Evolutionary conservation across 2,888 invertebrate species (phyloP).

Genomic region (Eudemis profundana): DNA sequence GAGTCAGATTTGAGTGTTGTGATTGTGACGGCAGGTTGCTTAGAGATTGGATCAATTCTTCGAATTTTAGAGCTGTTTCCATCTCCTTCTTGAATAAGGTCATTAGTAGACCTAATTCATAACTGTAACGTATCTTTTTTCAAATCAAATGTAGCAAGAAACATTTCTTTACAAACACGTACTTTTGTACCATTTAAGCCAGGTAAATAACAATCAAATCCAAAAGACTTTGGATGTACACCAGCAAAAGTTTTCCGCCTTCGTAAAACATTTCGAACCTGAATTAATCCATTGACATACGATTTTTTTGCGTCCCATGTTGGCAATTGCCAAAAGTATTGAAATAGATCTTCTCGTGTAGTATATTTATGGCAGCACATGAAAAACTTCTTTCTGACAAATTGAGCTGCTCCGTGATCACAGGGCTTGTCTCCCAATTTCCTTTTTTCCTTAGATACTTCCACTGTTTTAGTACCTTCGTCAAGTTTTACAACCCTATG

Average conservation of each 20-base stretch:
- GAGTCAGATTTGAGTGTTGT: conserved; percentile 1
- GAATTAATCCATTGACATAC: conserved; percentile 3
- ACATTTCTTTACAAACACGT: conserved; percentile 1
- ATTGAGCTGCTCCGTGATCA: no score
- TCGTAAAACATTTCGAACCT: conserved; percentile 4
- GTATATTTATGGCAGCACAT: no score
- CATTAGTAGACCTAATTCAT: neutral
- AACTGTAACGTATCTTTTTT: conserved; percentile 4
- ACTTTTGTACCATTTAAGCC: neutral
- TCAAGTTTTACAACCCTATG: no score
- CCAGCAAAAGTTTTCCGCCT: neutral
- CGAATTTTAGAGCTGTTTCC: neutral
- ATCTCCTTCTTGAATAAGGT: neutral
- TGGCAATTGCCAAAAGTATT: neutral
- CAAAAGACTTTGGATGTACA: conserved; percentile 3
- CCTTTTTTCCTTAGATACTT: no score
- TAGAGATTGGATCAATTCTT: neutral
- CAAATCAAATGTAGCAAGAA: conserved; percentile 9
- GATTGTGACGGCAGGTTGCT: neutral
- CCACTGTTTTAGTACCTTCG: no score
- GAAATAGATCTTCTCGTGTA: no score
- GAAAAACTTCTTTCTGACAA: no score
- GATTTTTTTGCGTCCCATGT: conserved; percentile 2
- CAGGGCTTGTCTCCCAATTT: no score
- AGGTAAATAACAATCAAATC: conserved; percentile 10